Base-by-base conservation (phyloP, 2,888 invertebrate species). In the Eupeodes latifasciatus region DNA sequence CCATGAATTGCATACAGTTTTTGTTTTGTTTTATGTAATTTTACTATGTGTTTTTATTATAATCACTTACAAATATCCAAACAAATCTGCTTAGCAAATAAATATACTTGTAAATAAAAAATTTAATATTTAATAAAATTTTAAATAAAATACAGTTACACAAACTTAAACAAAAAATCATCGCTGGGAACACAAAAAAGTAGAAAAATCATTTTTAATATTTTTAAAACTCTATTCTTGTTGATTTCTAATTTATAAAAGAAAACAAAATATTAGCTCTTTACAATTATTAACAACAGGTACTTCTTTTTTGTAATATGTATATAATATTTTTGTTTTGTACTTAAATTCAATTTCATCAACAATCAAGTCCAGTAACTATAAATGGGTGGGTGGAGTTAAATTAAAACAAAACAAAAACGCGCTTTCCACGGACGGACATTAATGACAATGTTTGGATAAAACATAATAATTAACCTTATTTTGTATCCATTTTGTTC, bases 81-180 rank as follows among this genome's bases (percentile, higher is more conserved):
- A 34, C 16, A 71, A 53, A 61, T 47, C 85, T 89, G 89, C 88
- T 89, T 86, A 49, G 81, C 51, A 81, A 89, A 85, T 87, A 49
- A 71, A 82, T 49, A 66, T 6, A 19, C 4, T 7, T 16, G 27
- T 27, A 55, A 55, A 34, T 16, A 16, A 55, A 40, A 55, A 40
- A 40, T 27, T 27, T 27, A 27, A 16, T 57, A 36, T 44, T 55
- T 10, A 81, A 86, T 16, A 78, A 78, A 64, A 81, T 62, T 64
- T 47, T 78, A 84, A 81, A 79, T 79, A 34, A 74, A 84, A 27
- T 74, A 86, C 74, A 79, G 59, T 77, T 85, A 84, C 61, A 72
- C 71, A 78, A 89, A 86, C 78, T 57, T 51, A 77, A 69, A 57
- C 40, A 67, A 64, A 67, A 79, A 81, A 62, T 14, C 69, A 4